Conservation (phyloP, 2,113 vertebrate species). For the Pipa parva region DNA sequence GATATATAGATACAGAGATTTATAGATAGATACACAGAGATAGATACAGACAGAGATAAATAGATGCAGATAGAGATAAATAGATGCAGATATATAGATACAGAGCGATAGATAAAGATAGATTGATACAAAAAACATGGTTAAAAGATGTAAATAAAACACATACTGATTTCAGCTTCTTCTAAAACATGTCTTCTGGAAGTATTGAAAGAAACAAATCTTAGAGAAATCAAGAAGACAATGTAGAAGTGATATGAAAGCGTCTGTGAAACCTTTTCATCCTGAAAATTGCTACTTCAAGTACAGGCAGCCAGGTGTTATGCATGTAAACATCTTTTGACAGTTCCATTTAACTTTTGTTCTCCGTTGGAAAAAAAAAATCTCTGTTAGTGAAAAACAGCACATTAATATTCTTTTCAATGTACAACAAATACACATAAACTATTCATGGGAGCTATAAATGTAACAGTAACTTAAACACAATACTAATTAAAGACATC, state of each 20-base stretch:
- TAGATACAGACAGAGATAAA: too few species aligned
- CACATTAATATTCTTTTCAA: too few species aligned
- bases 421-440: too few species aligned
- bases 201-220: neutral
- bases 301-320: slow-evolving; percentile 7
- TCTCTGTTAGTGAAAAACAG: neutral
- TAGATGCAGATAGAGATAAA: too few species aligned
- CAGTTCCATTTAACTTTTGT: slow-evolving; percentile 34
- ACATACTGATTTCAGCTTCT: neutral
- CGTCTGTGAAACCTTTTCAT: slow-evolving; percentile 12
- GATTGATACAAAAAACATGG: neutral
- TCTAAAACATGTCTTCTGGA: neutral
- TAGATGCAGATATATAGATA: too few species aligned
- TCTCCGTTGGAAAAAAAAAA: slow-evolving; percentile 15
- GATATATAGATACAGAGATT: too few species aligned
- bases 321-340: slow-evolving; percentile 33
- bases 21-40: too few species aligned
- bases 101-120: too few species aligned
- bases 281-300: slow-evolving; percentile 8
- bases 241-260: slow-evolving; percentile 16
- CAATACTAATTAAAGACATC: too few species aligned
- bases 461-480: too few species aligned
- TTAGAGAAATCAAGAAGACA: slow-evolving; percentile 10
- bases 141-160: neutral
- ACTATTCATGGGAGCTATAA: too few species aligned